Evolutionary conservation across 2,888 invertebrate species (phyloP).

Genomic region (Lochmaea capreae): DNA sequence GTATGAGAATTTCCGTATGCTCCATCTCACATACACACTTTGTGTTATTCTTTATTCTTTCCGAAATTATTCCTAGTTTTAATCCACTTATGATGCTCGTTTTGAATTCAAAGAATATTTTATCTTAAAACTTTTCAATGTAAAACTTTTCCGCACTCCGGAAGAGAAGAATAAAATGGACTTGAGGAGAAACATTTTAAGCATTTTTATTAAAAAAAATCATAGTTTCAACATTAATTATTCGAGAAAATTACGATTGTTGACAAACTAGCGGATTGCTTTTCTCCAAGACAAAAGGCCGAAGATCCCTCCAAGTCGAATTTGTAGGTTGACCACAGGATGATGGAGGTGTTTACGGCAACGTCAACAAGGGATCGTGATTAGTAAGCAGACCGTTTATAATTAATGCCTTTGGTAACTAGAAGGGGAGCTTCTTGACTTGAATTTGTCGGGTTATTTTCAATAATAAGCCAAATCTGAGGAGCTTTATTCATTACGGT

Average conservation of each 20-base stretch:
- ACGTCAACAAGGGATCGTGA: slow-evolving; percentile 58
- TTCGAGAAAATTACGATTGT: neutral
- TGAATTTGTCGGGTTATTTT: neutral
- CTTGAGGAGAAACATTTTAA: neutral
- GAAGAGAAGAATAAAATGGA: neutral
- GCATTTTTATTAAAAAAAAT: neutral
- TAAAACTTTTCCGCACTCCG: neutral
- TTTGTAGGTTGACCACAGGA: slow-evolving; percentile 54
- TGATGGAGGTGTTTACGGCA: slow-evolving; percentile 62
- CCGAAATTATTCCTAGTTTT: slow-evolving; percentile 56
- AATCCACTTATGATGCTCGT: slow-evolving; percentile 55
- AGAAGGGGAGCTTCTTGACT: slow-evolving; percentile 43
- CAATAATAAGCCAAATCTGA: neutral
- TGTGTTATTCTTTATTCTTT: slow-evolving; percentile 47
- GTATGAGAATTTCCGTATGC: slow-evolving; percentile 57
- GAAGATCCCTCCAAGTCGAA: slow-evolving; percentile 34
- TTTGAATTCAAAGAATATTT: slow-evolving; percentile 56
- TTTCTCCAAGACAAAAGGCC: slow-evolving; percentile 29
- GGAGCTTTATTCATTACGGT: neutral
- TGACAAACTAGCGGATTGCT: slow-evolving; percentile 15
- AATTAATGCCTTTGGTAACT: slow-evolving; percentile 58
- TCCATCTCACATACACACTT: slow-evolving; percentile 56
- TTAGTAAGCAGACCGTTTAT: slow-evolving; percentile 60
- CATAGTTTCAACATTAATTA: neutral
- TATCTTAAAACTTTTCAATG: slow-evolving; percentile 43